These are phyloP conservation scores for Alethe diademata DNA, from an alignment of 2,113 vertebrate genomes.

Conservation along the genomic window DNA sequence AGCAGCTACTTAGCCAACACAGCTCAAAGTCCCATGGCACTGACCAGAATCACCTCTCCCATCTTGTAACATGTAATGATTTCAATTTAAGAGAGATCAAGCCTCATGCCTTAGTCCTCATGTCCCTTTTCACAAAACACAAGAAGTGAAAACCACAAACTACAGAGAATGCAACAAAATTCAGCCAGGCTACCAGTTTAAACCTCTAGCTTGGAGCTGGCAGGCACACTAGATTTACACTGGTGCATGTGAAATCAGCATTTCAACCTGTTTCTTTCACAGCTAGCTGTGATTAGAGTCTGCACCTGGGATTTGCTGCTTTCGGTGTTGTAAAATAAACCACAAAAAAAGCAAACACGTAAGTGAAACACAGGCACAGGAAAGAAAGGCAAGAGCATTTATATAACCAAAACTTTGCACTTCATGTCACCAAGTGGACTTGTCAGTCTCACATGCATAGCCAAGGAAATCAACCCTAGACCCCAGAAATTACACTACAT, in stretches of 20 bases:
- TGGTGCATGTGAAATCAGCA: not conserved
- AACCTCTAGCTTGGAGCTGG: not conserved
- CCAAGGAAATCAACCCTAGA: constrained; percentile 51
- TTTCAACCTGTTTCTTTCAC: constrained; percentile 7
- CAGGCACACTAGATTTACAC: not conserved
- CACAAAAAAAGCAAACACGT: not conserved
- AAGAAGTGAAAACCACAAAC: not conserved
- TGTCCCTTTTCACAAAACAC: not conserved
- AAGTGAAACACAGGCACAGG: not conserved
- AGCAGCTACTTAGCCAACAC: not conserved
- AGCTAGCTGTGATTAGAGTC: not conserved
- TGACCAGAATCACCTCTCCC: not conserved
- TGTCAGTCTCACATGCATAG: constrained; percentile 29
- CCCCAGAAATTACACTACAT: constrained; percentile 30
- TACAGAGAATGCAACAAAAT: not conserved
- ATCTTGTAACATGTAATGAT: not conserved
- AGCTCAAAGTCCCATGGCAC: not conserved
- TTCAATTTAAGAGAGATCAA: not conserved
- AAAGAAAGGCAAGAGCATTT: constrained; percentile 2
- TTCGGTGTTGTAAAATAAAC: constrained; percentile 22
- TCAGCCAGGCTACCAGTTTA: not conserved
- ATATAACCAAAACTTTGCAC: constrained; percentile 12
- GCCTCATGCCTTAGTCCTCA: not conserved
- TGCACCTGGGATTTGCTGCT: constrained; percentile 15
- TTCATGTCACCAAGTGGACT: constrained; percentile 32